Percentiles rank a stretch among this genome's conserved stretches.
phyloP scores from a whole-genome alignment of 92 coral and sea anemone species.

The Palythoa heliodiscus region DNA sequence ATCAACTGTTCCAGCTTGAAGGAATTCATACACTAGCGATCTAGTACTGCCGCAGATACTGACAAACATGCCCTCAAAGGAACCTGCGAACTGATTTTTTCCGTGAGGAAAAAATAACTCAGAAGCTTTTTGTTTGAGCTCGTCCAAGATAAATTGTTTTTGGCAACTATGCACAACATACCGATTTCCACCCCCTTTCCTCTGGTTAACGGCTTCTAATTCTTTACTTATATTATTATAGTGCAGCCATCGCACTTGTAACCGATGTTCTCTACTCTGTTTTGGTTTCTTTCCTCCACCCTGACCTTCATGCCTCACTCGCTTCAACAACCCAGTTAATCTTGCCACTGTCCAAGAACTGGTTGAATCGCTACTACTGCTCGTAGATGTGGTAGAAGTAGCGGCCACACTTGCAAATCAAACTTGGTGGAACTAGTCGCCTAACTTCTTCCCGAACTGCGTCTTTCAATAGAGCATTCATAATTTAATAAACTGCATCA shows the following conservation, averaged over 20 bases:
- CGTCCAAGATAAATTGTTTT: conserved; percentile 44
- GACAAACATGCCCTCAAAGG: conserved; percentile 34
- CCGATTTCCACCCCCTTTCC: conserved; percentile 61
- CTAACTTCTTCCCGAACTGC: conserved; percentile 26
- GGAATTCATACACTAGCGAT: conserved; percentile 49
- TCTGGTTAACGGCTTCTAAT: conserved; percentile 52
- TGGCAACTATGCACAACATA: conserved; percentile 35
- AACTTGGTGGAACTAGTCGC: conserved; percentile 20
- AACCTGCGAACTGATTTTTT: conserved; percentile 51
- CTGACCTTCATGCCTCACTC: conserved; percentile 33
- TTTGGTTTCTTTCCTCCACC: conserved; percentile 35
- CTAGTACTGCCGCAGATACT: conserved; percentile 46
- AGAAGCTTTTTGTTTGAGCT: conserved; percentile 45
- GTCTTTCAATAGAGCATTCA: conserved; percentile 36
- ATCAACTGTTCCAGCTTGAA: conserved; percentile 53
- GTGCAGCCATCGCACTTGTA: conserved; percentile 59
- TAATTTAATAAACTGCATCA: not conserved
- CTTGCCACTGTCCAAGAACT: conserved; percentile 24
- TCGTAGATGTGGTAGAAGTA: not conserved
- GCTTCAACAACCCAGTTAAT: conserved; percentile 35
- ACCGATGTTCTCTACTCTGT: conserved; percentile 50
- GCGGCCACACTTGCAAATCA: not conserved
- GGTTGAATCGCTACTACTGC: conserved; percentile 7
- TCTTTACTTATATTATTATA: conserved; percentile 44
- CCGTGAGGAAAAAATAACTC: conserved; percentile 54